Evolutionary conservation across 2,888 invertebrate genomes (phyloP).

Genomic region (Odontothrips loti): DNA sequence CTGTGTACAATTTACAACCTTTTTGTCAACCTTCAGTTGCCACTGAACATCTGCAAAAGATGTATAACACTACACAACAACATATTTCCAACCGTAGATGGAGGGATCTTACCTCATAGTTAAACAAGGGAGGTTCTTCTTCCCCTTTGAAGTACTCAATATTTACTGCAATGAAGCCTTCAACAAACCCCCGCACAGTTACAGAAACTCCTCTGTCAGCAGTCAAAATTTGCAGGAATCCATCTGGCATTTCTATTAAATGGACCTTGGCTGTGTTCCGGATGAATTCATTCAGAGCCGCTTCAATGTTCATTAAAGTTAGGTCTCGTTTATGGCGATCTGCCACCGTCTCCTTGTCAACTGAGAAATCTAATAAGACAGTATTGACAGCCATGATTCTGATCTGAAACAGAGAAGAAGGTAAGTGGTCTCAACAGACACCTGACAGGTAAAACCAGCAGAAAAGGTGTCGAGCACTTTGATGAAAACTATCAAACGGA

Average conservation of each 20-base stretch:
- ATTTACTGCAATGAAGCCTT: conserved; percentile 74
- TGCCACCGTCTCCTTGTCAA: conserved; percentile 63
- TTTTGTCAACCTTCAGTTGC: too few species aligned
- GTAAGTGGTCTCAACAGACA: neutral
- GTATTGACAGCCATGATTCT: conserved; percentile 70
- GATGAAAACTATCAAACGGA: neutral
- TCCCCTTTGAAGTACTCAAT: conserved; percentile 77
- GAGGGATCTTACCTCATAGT: conserved; percentile 63
- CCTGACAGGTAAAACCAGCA: neutral
- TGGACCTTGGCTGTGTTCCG: conserved; percentile 64
- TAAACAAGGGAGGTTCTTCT: conserved; percentile 65
- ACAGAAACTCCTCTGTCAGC: conserved; percentile 67
- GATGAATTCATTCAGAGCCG: conserved; percentile 66
- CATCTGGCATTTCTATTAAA: conserved; percentile 62
- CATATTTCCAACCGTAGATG: too few species aligned
- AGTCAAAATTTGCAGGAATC: conserved; percentile 64
- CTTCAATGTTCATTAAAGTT: conserved; percentile 63
- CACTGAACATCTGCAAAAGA: too few species aligned
- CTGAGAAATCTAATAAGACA: conserved; percentile 71
- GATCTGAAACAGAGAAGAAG: neutral
- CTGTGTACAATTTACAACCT: too few species aligned
- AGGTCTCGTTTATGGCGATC: conserved; percentile 63
- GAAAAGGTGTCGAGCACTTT: neutral
- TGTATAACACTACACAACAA: too few species aligned
- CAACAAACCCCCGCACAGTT: conserved; percentile 66